Evolutionary conservation across 2,888 invertebrate genomes (phyloP), one percentile per base, ranked within the genome.

Genomic region (Himalopsyche anomala): DNA sequence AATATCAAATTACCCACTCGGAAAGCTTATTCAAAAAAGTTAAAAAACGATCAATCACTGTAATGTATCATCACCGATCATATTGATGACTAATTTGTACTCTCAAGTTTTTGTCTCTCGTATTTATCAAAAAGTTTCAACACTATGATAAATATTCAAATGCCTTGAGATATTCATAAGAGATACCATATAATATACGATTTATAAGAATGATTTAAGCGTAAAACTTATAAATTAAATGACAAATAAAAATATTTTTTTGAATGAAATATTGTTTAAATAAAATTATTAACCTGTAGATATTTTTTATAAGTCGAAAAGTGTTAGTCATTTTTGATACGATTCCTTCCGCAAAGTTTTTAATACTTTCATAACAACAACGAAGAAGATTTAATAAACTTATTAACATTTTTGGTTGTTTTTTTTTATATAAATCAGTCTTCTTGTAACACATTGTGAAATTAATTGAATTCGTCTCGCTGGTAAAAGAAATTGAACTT

Each of bases 61-160:
- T 74, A 74, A 74, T 74, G 36, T 74, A 74, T 74, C 74, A 74
- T 74, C 74, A 38, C 51, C 19, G 74, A 28, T 74, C 15, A 74
- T 36, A 74, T 69, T 74, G 74, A 74, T 74, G 74, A 74, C 74
- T 74, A 74, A 74, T 74, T 74, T 74, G 74, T 74, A 74, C 28
- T 28, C 74, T 36, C 74, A 74, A 36, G 74, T 74, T 74, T 74
- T 74, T 74, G 74, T 74, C 74, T 74, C 74, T 74, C 38, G 12
- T 28, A 74, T 74, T 12, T 38, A 74, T 74, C 74, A 74, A 74
- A 36, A 36, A 15, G 74, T 74, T 11, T 74, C 74, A 74, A 74
- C 74, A 74, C 74, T 74, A 15, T 12, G 5, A 74, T 74, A 74
- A 74, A 74, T 28, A 38, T 28, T 15, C 74, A 74, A 74, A 74